These are phyloP conservation scores for Gymnocheta viridis DNA, from an alignment of 2,888 invertebrate species.

Conservation along the genomic window DNA sequence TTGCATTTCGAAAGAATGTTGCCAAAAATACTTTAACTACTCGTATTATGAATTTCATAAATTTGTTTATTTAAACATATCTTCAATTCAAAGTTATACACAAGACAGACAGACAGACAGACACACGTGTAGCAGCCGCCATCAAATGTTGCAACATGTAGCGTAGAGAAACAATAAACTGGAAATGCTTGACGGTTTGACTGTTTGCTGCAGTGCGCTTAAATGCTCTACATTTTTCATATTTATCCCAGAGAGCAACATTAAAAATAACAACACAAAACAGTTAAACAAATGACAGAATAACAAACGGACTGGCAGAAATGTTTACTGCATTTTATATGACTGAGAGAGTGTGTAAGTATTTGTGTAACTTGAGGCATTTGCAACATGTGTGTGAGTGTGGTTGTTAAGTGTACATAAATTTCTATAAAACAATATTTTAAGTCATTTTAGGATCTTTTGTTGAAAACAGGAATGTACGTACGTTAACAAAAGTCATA, in stretches of 20 bases:
- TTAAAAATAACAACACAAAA: slow-evolving; percentile 20
- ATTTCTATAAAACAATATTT: slow-evolving; percentile 54
- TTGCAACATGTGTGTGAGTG: not conserved
- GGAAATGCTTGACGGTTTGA: slow-evolving; percentile 56
- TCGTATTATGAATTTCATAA: slow-evolving; percentile 16
- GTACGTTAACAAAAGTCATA: not conserved
- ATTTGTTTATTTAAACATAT: slow-evolving; percentile 13
- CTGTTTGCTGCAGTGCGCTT: slow-evolving; percentile 69
- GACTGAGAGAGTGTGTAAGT: slow-evolving; percentile 4
- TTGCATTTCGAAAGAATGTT: not conserved
- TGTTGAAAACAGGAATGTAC: slow-evolving; percentile 1
- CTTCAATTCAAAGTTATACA: not conserved
- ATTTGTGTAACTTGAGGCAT: no score
- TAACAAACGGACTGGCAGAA: slow-evolving; percentile 46
- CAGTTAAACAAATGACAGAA: slow-evolving; percentile 53
- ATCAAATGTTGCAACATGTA: slow-evolving; percentile 38
- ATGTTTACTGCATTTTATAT: slow-evolving; percentile 60
- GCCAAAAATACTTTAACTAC: slow-evolving; percentile 6
- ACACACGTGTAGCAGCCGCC: not conserved
- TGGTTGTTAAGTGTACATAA: slow-evolving; percentile 2
- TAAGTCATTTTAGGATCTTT: slow-evolving; percentile 56
- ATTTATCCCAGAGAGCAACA: slow-evolving; percentile 52
- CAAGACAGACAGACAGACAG: not conserved
- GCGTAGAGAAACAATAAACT: slow-evolving; percentile 5
- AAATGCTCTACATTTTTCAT: slow-evolving; percentile 60